A percentile compares a stretch with the other conserved stretches of the same genome.
phyloP scores from a whole-genome alignment of 2,888 invertebrate genomes.

The Erynnis tages region DNA sequence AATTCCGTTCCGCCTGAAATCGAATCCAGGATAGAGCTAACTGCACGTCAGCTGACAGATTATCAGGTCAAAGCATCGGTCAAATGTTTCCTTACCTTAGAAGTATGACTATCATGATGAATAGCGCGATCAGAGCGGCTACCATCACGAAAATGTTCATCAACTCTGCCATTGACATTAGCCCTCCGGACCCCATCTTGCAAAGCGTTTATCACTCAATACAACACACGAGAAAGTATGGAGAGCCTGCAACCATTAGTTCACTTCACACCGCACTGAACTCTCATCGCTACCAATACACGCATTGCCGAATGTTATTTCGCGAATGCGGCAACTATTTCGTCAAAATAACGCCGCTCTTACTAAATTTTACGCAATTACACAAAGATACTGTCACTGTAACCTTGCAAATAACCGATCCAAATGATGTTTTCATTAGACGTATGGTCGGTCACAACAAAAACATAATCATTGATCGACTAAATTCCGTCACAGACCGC shows the following conservation, averaged over 20 bases:
- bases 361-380: constrained; percentile 43
- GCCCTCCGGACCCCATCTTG: constrained; percentile 69
- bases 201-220: constrained; percentile 42
- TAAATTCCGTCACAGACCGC: constrained; percentile 41
- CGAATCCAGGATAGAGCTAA: no score
- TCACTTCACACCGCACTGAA: constrained; percentile 46
- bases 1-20: no score
- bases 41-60: neutral
- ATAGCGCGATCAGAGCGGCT: constrained; percentile 86
- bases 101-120: constrained; percentile 88
- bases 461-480: constrained; percentile 72
- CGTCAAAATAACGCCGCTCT: constrained; percentile 20
- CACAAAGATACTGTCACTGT: constrained; percentile 45
- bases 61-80: neutral
- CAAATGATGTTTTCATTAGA: constrained; percentile 42
- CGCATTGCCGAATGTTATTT: constrained; percentile 37
- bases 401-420: constrained; percentile 36
- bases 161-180: constrained; percentile 87
- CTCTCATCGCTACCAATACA: constrained; percentile 41
- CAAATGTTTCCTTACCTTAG: constrained; percentile 80
- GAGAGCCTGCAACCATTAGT: constrained; percentile 49
- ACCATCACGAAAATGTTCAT: constrained; percentile 89
- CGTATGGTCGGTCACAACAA: constrained; percentile 60
- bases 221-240: constrained; percentile 45
- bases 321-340: constrained; percentile 31